Conservation (phyloP, 2,113 vertebrate species). For the Takifugu flavidus region DNA sequence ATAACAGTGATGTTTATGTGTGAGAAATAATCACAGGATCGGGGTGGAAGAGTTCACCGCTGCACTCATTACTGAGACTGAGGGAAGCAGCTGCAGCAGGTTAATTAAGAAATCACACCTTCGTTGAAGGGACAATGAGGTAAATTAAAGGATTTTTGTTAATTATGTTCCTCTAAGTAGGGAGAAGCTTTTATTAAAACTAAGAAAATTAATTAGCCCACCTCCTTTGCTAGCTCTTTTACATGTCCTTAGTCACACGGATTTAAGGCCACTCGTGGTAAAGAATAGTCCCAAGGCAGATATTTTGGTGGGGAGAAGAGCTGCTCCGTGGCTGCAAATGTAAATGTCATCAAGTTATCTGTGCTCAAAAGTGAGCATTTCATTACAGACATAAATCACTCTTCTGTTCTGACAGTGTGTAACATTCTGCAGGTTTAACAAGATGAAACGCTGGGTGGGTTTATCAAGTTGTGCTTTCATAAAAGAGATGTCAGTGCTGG, state of each 20-base stretch:
- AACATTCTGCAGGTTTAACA: too few species aligned
- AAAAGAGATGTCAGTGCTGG: too few species aligned
- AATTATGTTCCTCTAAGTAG: conserved; percentile 51
- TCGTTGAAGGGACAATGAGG: conserved; percentile 53
- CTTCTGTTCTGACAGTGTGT: too few species aligned
- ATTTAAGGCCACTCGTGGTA: conserved; percentile 7
- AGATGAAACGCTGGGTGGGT: too few species aligned
- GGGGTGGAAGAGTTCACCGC: conserved; percentile 41
- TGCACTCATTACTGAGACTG: conserved; percentile 48
- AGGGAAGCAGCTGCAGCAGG: conserved; percentile 41
- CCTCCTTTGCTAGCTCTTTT: conserved; percentile 7
- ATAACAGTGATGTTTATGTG: conserved; percentile 57
- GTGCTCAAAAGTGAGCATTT: not conserved
- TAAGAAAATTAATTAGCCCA: conserved; percentile 39
- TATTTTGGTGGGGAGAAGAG: conserved; percentile 4
- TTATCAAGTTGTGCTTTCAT: too few species aligned
- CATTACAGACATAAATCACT: too few species aligned
- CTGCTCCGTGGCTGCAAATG: not conserved
- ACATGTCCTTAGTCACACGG: conserved; percentile 4
- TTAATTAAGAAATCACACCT: conserved; percentile 64
- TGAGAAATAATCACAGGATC: conserved; percentile 55
- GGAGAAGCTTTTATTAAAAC: conserved; percentile 55
- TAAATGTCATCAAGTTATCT: conserved; percentile 3
- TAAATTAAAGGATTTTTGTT: conserved; percentile 60
- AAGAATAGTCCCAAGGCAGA: conserved; percentile 12